phyloP scores from a whole-genome alignment of 2,113 vertebrate genomes.

The Dendropsophus ebraccatus region DNA sequence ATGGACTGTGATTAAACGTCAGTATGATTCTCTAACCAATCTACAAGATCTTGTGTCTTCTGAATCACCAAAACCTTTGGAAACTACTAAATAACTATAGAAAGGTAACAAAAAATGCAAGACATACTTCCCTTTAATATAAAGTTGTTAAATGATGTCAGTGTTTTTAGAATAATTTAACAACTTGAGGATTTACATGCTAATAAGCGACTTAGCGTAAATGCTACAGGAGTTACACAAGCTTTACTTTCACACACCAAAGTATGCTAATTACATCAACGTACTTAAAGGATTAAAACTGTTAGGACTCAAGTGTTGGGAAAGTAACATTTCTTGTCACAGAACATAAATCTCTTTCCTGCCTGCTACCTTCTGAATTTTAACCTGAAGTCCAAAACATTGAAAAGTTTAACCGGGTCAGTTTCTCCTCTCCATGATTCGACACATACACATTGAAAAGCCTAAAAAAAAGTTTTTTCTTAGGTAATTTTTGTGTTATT shows the following conservation, averaged over 20 bases:
- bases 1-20: too few species aligned
- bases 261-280: background rate
- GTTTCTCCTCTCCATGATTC: too few species aligned
- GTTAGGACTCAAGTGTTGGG: background rate
- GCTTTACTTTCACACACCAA: conserved; percentile 1
- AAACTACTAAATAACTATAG: too few species aligned
- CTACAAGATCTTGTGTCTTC: too few species aligned
- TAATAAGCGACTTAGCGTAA: conserved; percentile 16
- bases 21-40: too few species aligned
- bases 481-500: too few species aligned
- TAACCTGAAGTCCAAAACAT: background rate
- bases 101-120: background rate
- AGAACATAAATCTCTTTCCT: background rate
- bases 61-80: too few species aligned
- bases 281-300: conserved; percentile 8
- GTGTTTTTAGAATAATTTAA: background rate
- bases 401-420: too few species aligned
- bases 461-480: too few species aligned
- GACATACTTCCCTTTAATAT: background rate
- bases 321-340: background rate
- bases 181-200: background rate
- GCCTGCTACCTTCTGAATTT: background rate
- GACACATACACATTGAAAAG: too few species aligned
- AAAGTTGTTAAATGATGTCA: background rate
- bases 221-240: conserved; percentile 11